phyloP scores from a whole-genome alignment of 2,113 vertebrate genomes.

The Eupsittula cactorum region DNA sequence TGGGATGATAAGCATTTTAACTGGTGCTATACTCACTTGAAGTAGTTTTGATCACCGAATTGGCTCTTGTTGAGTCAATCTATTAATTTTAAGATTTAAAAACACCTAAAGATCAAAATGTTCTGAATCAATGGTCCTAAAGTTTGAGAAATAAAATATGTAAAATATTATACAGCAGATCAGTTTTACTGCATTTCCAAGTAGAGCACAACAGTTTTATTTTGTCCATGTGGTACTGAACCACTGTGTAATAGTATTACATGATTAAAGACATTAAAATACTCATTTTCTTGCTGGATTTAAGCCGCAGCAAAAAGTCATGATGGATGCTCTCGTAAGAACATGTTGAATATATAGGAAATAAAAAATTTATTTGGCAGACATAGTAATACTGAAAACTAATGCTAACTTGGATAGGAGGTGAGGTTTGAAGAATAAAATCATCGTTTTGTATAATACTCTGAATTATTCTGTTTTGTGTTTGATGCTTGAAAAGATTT shows the following conservation, averaged over 20 bases:
- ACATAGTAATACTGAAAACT: conserved; percentile 40
- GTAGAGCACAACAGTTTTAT: conserved; percentile 62
- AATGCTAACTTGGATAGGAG: conserved; percentile 49
- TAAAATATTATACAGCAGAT: conserved; percentile 60
- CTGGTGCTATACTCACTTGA: conserved; percentile 16
- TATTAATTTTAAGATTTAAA: conserved; percentile 54
- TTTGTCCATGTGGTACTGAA: conserved; percentile 63
- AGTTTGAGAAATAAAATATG: conserved; percentile 44
- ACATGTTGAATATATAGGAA: conserved; percentile 39
- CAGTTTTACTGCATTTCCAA: conserved; percentile 61
- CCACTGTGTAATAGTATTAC: conserved; percentile 47
- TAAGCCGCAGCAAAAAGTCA: conserved; percentile 40
- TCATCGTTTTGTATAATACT: neutral
- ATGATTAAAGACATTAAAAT: conserved; percentile 71
- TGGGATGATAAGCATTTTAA: conserved; percentile 53
- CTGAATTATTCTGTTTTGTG: neutral
- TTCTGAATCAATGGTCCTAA: conserved; percentile 27
- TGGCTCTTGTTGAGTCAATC: conserved; percentile 32
- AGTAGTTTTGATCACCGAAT: conserved; percentile 45
- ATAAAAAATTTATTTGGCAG: conserved; percentile 64
- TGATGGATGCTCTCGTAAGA: conserved; percentile 63
- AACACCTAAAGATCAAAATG: conserved; percentile 10
- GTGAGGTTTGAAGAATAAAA: conserved; percentile 21
- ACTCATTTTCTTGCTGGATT: conserved; percentile 65
- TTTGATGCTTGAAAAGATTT: conserved; percentile 3